Conservation (phyloP, 37 sponge, comb jelly and placozoan genomes). For the Haliclona indistincta region DNA sequence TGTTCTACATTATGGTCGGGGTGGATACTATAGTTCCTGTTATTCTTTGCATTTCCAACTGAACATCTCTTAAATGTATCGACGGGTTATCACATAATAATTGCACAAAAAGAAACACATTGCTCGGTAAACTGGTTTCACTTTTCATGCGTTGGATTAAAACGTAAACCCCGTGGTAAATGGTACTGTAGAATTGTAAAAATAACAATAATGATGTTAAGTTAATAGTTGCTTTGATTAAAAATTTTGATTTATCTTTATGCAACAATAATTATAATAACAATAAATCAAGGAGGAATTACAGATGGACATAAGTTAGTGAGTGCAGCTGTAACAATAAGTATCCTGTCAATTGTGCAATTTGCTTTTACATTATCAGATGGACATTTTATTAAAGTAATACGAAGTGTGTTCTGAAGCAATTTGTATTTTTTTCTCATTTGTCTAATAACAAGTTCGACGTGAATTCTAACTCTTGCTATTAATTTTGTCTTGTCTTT, state of each 20-base stretch:
- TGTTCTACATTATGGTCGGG: too few relatives aligned
- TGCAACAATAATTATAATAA: too few relatives aligned
- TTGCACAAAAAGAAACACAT: neutral
- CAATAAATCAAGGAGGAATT: too few relatives aligned
- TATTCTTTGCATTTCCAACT: too few relatives aligned
- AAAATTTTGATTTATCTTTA: too few relatives aligned
- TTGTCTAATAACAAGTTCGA: slow-evolving; percentile 35
- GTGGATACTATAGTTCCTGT: too few relatives aligned
- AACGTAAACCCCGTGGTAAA: neutral
- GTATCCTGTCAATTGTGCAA: slow-evolving; percentile 39
- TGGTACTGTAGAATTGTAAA: too few relatives aligned
- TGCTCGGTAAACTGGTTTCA: slow-evolving; percentile 1
- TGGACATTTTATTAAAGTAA: slow-evolving; percentile 29
- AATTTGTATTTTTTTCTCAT: slow-evolving; percentile 41
- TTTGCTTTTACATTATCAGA: slow-evolving; percentile 9
- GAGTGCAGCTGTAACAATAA: slow-evolving; percentile 19
- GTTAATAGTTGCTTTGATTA: too few relatives aligned
- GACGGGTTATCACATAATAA: slow-evolving; percentile 1
- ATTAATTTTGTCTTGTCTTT: slow-evolving; percentile 14
- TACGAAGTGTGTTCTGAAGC: slow-evolving; percentile 39
- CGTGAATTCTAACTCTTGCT: slow-evolving; percentile 31
- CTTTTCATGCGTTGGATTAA: slow-evolving; percentile 2
- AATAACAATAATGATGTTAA: too few relatives aligned
- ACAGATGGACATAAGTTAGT: slow-evolving; percentile 6
- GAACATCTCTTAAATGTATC: too few relatives aligned